Evolutionary conservation across 2,888 invertebrate species (phyloP).

Genomic region (Saturnia pavonia): DNA sequence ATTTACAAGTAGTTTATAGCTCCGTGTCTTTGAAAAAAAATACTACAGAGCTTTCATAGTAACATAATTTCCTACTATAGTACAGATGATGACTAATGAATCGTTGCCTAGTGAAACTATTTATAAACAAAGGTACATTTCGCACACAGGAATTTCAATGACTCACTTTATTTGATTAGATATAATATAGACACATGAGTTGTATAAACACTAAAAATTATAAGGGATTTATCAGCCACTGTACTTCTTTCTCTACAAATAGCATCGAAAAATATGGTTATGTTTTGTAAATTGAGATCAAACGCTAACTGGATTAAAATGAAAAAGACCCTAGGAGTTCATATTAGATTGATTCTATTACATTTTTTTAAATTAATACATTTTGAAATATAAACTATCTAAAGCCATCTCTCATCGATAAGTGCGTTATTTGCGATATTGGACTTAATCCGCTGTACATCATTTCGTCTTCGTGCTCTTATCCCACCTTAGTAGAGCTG

Average conservation of each 20-base stretch:
- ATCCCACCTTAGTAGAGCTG: no score
- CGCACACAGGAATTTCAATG: constrained; percentile 16
- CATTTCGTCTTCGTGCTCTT: background rate
- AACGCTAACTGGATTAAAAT: background rate
- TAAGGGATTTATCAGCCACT: background rate
- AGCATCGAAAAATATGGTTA: background rate
- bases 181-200: background rate
- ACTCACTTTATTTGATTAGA: constrained; percentile 8
- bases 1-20: background rate
- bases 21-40: background rate
- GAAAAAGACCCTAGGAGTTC: background rate
- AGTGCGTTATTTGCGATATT: background rate
- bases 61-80: constrained; percentile 9
- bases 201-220: background rate
- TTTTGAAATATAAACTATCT: background rate
- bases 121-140: constrained; percentile 31
- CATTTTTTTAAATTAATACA: background rate
- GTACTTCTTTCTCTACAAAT: background rate
- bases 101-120: constrained; percentile 29
- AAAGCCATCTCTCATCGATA: background rate
- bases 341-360: background rate
- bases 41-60: background rate
- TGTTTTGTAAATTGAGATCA: background rate
- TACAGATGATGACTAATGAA: constrained; percentile 22
- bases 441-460: background rate